Percentiles rank a stretch among this genome's conserved stretches.
Conservation (phyloP, 1,140 invertebrate genomes). For the Rhyzopertha dominica region DNA sequence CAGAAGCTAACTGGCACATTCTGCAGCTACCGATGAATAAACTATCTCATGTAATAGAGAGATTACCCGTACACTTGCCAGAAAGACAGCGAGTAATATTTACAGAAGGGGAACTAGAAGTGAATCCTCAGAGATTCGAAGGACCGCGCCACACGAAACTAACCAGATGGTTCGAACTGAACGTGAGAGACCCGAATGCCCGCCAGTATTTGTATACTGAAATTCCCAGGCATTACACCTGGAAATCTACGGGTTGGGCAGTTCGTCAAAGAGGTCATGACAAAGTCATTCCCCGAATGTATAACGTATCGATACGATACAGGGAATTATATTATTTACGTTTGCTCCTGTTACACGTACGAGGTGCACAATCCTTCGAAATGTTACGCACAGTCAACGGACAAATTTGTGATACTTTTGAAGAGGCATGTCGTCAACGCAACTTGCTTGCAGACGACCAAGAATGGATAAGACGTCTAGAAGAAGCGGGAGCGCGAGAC, state of each 20-base stretch:
- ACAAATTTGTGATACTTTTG: neutral
- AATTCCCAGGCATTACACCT: slow-evolving; percentile 7
- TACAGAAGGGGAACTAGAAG: neutral
- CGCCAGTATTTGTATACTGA: neutral
- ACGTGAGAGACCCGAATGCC: neutral
- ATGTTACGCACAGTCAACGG: neutral
- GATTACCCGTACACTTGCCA: slow-evolving; percentile 12
- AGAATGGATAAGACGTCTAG: neutral
- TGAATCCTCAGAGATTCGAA: too few species aligned
- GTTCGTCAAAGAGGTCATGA: neutral
- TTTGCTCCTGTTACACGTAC: slow-evolving; percentile 5
- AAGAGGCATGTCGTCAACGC: neutral
- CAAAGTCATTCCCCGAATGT: neutral
- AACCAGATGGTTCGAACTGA: slow-evolving; percentile 5
- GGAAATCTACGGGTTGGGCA: neutral
- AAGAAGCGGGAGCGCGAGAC: neutral
- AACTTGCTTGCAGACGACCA: neutral
- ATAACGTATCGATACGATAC: slow-evolving; percentile 1
- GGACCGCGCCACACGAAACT: slow-evolving; percentile 1
- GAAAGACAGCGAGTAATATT: neutral
- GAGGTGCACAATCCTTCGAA: slow-evolving; percentile 8
- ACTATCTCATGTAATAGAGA: slow-evolving; percentile 12
- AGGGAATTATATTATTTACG: slow-evolving; percentile 10
- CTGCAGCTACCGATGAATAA: slow-evolving; percentile 10
- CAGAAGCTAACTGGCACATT: slow-evolving; percentile 12